Percentiles rank a stretch among this genome's conserved stretches.
These are phyloP conservation scores for Triplophysa siluroides DNA, from an alignment of 2,113 vertebrate genomes.

Conservation along the genomic window DNA sequence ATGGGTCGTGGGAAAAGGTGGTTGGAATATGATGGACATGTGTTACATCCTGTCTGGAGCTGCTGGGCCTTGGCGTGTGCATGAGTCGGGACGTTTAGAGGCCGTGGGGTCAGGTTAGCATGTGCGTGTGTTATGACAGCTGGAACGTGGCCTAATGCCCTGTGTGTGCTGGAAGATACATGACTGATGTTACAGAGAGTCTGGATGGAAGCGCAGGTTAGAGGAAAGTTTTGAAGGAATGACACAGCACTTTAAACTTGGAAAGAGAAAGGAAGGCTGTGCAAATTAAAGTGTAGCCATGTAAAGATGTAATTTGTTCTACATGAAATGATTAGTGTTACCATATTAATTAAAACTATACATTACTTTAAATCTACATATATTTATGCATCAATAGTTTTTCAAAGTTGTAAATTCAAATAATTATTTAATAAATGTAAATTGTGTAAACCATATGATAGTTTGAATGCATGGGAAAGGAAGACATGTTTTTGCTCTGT, in stretches of 20 bases:
- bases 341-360: background rate
- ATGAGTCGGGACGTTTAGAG: slow-evolving; percentile 51
- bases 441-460: background rate
- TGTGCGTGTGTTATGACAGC: slow-evolving; percentile 56
- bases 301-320: background rate
- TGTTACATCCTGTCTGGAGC: slow-evolving; percentile 72
- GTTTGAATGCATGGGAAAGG: slow-evolving; percentile 44
- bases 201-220: slow-evolving; percentile 26
- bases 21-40: slow-evolving; percentile 72
- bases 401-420: background rate
- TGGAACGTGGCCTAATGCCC: slow-evolving; percentile 40
- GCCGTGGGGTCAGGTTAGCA: slow-evolving; percentile 45
- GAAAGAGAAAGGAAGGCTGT: background rate
- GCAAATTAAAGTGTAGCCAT: background rate
- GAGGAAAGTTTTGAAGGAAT: slow-evolving; percentile 13
- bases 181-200: slow-evolving; percentile 43
- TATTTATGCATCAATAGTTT: background rate
- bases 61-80: slow-evolving; percentile 38
- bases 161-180: slow-evolving; percentile 43
- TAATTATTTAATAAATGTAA: too few species aligned
- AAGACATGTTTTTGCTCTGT: slow-evolving; percentile 55
- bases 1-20: slow-evolving; percentile 63
- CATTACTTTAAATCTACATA: background rate
- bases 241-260: background rate
- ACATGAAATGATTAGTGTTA: background rate